phyloP scores from a whole-genome alignment of 1,140 invertebrate species.

The Pseudoatta argentina region DNA sequence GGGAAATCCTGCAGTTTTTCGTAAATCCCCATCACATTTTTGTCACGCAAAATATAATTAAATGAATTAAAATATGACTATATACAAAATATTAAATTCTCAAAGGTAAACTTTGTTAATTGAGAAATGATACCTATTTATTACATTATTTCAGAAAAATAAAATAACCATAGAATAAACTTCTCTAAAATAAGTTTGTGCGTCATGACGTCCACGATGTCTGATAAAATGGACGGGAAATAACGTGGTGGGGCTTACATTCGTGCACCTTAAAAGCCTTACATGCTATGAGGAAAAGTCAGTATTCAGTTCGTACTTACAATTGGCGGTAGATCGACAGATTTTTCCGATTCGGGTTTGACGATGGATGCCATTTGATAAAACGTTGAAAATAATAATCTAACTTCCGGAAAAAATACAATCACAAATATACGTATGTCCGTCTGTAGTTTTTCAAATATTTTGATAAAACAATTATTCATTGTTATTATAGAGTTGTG shows the following conservation, averaged over 20 bases:
- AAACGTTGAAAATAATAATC: not conserved
- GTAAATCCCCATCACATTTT: not conserved
- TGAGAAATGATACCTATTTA: not conserved
- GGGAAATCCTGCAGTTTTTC: conserved; percentile 3
- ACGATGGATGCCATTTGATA: no score
- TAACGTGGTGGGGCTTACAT: conserved; percentile 19
- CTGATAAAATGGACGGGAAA: conserved; percentile 29
- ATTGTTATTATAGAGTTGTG: no score
- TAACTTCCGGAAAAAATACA: not conserved
- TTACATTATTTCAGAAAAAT: not conserved
- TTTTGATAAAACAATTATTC: not conserved
- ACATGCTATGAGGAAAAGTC: not conserved
- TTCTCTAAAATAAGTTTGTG: not conserved
- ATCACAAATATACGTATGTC: not conserved
- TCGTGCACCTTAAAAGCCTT: conserved; percentile 35
- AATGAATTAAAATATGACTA: not conserved
- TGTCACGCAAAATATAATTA: not conserved
- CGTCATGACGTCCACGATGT: not conserved
- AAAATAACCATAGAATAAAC: not conserved
- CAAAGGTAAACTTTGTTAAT: not conserved
- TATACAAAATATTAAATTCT: not conserved
- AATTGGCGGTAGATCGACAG: not conserved
- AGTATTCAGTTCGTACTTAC: conserved; percentile 22
- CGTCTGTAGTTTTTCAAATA: not conserved
- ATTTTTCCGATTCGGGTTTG: not conserved